Conservation (phyloP, 1,140 invertebrate species). For the Ephestia elutella region DNA sequence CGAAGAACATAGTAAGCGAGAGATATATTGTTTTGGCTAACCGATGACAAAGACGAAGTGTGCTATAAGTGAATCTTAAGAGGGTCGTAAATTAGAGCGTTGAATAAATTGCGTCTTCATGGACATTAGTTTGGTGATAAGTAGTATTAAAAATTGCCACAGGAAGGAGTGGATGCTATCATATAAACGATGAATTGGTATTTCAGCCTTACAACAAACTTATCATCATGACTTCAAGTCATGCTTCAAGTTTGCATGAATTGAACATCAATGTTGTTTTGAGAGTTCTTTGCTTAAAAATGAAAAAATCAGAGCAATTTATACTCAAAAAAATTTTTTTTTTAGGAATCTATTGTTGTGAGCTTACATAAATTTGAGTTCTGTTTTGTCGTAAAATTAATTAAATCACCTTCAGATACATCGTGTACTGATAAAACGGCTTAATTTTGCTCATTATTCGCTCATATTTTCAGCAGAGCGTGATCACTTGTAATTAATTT, state of each 20-base stretch:
- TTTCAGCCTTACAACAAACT: no score
- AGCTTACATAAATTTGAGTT: background rate
- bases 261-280: no score
- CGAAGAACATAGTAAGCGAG: background rate
- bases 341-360: no score
- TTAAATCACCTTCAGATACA: background rate
- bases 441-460: conserved; percentile 3
- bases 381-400: background rate
- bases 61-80: background rate
- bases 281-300: no score
- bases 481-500: conserved; percentile 9
- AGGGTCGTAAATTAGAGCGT: background rate
- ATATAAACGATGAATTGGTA: no score
- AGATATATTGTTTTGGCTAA: conserved; percentile 1
- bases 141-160: background rate
- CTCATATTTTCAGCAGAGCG: conserved; percentile 10
- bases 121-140: background rate
- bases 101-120: background rate
- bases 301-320: no score
- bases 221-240: no score
- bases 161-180: background rate
- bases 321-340: no score
- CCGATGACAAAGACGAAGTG: background rate
- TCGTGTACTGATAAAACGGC: background rate
- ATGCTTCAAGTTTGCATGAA: no score